Base-by-base conservation (phyloP, 1,140 invertebrate genomes). In the Mesaphorura yosii region DNA sequence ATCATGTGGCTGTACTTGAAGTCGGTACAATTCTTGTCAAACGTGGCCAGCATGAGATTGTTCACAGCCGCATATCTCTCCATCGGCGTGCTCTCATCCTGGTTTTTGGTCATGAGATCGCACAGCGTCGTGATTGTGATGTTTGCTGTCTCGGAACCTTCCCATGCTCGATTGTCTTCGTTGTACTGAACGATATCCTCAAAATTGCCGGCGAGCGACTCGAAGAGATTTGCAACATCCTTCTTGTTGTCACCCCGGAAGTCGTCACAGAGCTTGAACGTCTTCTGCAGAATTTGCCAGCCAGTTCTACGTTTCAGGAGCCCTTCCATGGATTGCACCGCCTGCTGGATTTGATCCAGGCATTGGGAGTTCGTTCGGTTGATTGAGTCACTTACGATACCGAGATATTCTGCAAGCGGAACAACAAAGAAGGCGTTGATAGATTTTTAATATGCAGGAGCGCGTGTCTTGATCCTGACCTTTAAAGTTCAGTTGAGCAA, bases 161-260 rank as follows among this genome's bases (percentile, higher is more conserved):
- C 79, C 64, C 73, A 78, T 4, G 76, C 75, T 39, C 89, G 73
- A 68, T 95, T 94, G 64, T 94, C 91, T 68, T 89, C 86, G 67
- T 94, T 96, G 67, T 96, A 95, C 64, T 96, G 91, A 0, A 93
- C 89, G 44, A 94, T 76, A 31, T 81, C 86, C 3, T 82, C 83
- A 67, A 88, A 83, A 69, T 89, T 88, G 31, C 80, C 78, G 4
- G 88, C 83, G n/a, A 94, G 67, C 42, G 75, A 78, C 64, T 82
- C 80, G 64, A 80, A 88, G 14, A 95, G 79, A 66, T 83, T 91
- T 1, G 81, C 73, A 2, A 90, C 76, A 64, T 92, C 87, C 37
- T 82, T 73, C n/a, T 62, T 53, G 58, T 76, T 76, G 39, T 75
- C 61, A 40, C 78, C 71, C 65, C 83, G 76, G 31, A 92, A 76